A percentile compares a stretch with the other conserved stretches of the same genome.
Evolutionary conservation across 2,888 invertebrate species (phyloP).

Genomic region (Coleophora flavipennella): DNA sequence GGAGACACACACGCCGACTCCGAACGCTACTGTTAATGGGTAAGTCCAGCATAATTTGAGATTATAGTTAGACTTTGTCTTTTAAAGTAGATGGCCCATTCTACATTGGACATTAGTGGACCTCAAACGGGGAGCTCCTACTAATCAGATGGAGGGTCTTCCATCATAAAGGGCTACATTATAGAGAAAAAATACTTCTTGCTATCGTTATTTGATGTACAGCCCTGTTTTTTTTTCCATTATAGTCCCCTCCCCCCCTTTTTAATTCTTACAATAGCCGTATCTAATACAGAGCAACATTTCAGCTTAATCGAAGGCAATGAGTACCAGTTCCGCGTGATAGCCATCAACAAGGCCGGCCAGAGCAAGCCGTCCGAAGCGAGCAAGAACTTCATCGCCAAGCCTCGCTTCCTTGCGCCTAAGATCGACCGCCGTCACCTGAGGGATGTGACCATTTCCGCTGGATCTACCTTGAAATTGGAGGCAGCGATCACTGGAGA

Average conservation of each 20-base stretch:
- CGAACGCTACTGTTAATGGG: slow-evolving; percentile 88
- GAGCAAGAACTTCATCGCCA: slow-evolving; percentile 88
- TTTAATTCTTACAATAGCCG: too few species aligned
- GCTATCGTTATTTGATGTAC: too few species aligned
- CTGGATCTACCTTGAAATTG: slow-evolving; percentile 93
- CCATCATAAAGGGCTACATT: too few species aligned
- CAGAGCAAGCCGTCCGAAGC: slow-evolving; percentile 92
- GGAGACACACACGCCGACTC: slow-evolving; percentile 83
- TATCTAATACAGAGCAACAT: neutral
- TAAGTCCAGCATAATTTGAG: slow-evolving; percentile 13
- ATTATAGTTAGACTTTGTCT: too few species aligned
- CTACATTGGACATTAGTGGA: too few species aligned
- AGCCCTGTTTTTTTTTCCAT: too few species aligned
- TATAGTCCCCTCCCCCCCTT: too few species aligned
- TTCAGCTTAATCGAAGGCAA: slow-evolving; percentile 89
- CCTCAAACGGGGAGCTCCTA: too few species aligned
- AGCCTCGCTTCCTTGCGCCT: slow-evolving; percentile 92
- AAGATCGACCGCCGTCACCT: slow-evolving; percentile 95
- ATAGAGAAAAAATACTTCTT: too few species aligned
- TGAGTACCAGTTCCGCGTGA: slow-evolving; percentile 96
- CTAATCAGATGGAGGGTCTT: too few species aligned
- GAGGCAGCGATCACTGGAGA: slow-evolving; percentile 96
- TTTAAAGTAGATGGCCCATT: too few species aligned
- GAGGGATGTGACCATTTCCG: slow-evolving; percentile 90
- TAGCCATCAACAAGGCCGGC: slow-evolving; percentile 96